Base-by-base conservation (phyloP, 2,113 vertebrate genomes). In the Amphiprion percula region DNA sequence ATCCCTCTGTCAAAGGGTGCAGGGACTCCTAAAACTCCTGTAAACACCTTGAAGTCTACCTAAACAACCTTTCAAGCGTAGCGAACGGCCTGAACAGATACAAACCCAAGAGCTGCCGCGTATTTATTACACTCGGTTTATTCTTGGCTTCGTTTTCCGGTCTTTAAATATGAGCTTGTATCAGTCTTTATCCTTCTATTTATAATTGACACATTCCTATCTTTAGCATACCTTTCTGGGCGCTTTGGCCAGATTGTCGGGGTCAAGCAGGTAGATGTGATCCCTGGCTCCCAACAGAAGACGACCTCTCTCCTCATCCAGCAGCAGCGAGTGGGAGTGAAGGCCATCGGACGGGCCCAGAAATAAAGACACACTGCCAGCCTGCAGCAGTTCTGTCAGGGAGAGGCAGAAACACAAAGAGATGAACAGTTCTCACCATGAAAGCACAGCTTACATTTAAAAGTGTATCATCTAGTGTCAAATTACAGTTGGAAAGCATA, bases 221-320 rank as follows among this genome's bases (percentile, higher is more conserved):
- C 19, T 19, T 23, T 46, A 15, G 2, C 28, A 54, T 91, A 95
- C 98, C 97, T 98, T 97, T 85, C 95, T 96, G 55, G 96, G 95
- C 71, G 94, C 94, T 92, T 95, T 96, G 92, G 96, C 95, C 87
- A 98, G 93, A 90, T 98, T 96, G 71, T 97, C 94, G 70, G 97
- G 94, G 88, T 91, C 96, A 77, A 99, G 95, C 84, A 97, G 92
- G 92, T 97, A 99, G 88, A 99, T 89, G 90, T 98, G 96, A 75
- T 99, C 97, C 87, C 95, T 96, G 86, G 95, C 94, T 69, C 98
- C 98, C 2, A 97, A 90, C 16, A 99, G 91, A 80, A 99, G 94
- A 61, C 94, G 93, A 71, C 96, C 94, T 79, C 95, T 95, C 93
- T 99, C 98, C 87, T 99, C 98, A 77, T 99, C 98, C 86, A 99